A percentile compares a stretch with the other conserved stretches of the same genome.
phyloP scores from a whole-genome alignment of 2,888 invertebrate genomes.

The Coenonympha glycerion region DNA sequence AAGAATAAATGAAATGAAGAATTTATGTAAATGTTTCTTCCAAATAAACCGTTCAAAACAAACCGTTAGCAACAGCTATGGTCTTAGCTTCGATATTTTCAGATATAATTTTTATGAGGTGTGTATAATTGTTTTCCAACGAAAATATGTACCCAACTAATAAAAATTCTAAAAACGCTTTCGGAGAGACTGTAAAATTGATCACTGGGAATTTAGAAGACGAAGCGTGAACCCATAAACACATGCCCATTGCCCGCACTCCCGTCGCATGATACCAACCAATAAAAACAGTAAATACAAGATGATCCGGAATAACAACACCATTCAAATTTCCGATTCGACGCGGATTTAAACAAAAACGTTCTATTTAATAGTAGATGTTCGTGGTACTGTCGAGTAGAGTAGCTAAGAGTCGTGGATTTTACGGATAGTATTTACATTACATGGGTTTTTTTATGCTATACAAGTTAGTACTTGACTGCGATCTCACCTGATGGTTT shows the following conservation, averaged over 20 bases:
- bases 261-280: conserved; percentile 62
- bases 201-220: conserved; percentile 40
- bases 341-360: conserved; percentile 73
- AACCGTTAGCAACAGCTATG: not conserved
- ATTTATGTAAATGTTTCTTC: too few relatives aligned
- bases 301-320: conserved; percentile 65
- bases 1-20: too few relatives aligned
- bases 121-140: conserved; percentile 12
- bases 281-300: conserved; percentile 66
- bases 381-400: conserved; percentile 40
- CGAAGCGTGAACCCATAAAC: conserved; percentile 66
- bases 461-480: too few relatives aligned
- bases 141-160: conserved; percentile 7
- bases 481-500: too few relatives aligned
- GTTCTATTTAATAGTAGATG: conserved; percentile 70
- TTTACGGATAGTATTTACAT: not conserved
- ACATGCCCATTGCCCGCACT: conserved; percentile 60
- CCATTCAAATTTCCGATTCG: conserved; percentile 72
- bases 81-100: not conserved
- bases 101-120: conserved; percentile 5
- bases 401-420: not conserved
- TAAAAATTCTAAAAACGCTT: conserved; percentile 15
- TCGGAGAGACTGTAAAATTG: conserved; percentile 47
- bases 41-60: not conserved
- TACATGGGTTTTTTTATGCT: not conserved